Conservation (phyloP, 2,797 vertebrate genomes). For the Notoglanidium macrostoma region DNA sequence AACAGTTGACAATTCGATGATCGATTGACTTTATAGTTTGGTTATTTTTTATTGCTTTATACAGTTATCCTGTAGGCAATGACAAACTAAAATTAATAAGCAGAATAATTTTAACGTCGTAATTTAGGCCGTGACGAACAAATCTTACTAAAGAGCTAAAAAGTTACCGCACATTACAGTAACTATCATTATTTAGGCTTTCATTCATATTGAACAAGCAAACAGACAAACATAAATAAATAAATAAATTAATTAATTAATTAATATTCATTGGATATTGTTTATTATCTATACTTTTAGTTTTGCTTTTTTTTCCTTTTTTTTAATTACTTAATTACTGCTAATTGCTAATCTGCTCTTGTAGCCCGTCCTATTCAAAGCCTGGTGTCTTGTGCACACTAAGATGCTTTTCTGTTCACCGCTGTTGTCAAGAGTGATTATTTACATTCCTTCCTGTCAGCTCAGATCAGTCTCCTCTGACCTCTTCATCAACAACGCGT, state of each 20-base stretch:
- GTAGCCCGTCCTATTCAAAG: background rate
- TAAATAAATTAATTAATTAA: background rate
- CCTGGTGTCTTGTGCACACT: too few relatives aligned
- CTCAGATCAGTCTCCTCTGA: background rate
- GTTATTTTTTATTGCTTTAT: background rate
- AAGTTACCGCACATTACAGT: background rate
- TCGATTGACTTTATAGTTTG: background rate
- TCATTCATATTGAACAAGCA: background rate
- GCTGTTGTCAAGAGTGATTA: background rate
- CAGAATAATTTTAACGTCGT: background rate
- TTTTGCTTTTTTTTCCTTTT: background rate
- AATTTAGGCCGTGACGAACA: background rate
- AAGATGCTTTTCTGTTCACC: background rate
- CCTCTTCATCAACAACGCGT: background rate
- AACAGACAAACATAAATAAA: background rate
- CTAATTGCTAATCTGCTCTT: background rate
- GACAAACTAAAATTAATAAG: background rate
- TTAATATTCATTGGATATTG: background rate
- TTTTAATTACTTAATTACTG: too few relatives aligned
- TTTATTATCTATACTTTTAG: background rate
- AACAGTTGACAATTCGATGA: background rate
- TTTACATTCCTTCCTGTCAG: background rate
- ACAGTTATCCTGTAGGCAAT: background rate
- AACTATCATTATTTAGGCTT: background rate
- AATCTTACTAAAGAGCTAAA: background rate